Evolutionary conservation across 1,140 invertebrate species (phyloP), one percentile per base, ranked within the genome.

Genomic region (Probaryconus sp.): DNA sequence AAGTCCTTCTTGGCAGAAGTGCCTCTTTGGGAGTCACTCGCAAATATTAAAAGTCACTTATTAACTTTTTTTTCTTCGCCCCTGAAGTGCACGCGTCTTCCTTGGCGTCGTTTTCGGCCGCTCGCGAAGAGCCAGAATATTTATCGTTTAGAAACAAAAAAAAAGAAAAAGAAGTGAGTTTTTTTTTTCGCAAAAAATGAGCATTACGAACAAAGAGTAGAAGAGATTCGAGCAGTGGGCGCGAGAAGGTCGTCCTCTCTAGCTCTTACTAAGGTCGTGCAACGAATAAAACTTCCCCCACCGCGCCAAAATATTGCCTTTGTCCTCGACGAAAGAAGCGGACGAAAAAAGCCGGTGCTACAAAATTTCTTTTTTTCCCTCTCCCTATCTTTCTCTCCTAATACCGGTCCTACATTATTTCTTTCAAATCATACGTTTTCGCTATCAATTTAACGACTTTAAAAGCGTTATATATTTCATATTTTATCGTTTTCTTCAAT

Each of bases 181-280:
- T 30, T 30, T 30, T n/a, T n/a, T n/a, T n/a, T n/a, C n/a, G n/a
- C n/a, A n/a, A 61, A 69, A 56, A 42, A 51, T 33, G 30, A 31
- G 10, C 20, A 45, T 17, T 3, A 20, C 58, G 45, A 72, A 72
- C 69, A 65, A 73, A 73, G 48, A 38, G 61, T 50, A 33, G n/a
- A n/a, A n/a, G n/a, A 48, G 61, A 67, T 67, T 73, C 67, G 33
- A 67, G 48, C 40, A 42, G 63, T 67, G 55, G 70, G 70, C 61
- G 61, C 48, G 70, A 73, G 70, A 73, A 73, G 70, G 70, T 67
- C 70, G 63, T 61, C 70, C 61, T 67, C 61, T 67, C 47, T 65
- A 73, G 55, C 42, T 67, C 20, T n/a, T n/a, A 42, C 56, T 73
- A 53, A 73, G 70, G 70, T 73, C 61, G 70, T 40, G 55, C 70